Evolutionary conservation across 2,797 vertebrate genomes (phyloP).

Genomic region (Enteromius trimaculatus): DNA sequence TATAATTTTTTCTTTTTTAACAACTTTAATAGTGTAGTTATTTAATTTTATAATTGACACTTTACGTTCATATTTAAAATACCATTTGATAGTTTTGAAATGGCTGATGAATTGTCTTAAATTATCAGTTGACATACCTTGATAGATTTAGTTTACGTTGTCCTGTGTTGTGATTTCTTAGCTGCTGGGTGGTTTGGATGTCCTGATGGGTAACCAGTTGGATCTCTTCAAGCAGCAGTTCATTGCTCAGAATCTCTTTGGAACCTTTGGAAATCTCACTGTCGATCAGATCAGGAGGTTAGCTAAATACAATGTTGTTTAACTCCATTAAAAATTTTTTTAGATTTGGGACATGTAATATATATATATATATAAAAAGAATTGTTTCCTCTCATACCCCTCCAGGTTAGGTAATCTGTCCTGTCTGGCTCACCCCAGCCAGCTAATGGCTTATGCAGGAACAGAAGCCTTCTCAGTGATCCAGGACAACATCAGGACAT

Average conservation of each 20-base stretch:
- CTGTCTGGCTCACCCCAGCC: conserved; percentile 73
- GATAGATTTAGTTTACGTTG: neutral
- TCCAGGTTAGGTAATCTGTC: conserved; percentile 74
- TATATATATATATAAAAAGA: neutral
- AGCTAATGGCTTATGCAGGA: conserved; percentile 71
- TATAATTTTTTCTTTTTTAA: neutral
- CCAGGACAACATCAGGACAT: conserved; percentile 70
- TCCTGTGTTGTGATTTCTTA: conserved; percentile 57
- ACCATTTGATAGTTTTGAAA: neutral
- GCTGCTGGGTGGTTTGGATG: conserved; percentile 76
- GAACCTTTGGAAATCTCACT: conserved; percentile 74
- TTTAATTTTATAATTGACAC: neutral
- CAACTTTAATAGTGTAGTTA: neutral
- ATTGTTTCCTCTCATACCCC: conserved; percentile 39
- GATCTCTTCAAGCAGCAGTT: conserved; percentile 74
- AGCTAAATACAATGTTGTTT: neutral
- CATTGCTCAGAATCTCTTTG: conserved; percentile 70
- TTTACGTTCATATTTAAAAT: neutral
- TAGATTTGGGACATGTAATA: neutral
- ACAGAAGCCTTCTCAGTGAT: conserved; percentile 70
- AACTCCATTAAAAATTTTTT: neutral
- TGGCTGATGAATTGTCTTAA: neutral
- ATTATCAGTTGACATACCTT: neutral
- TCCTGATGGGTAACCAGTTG: conserved; percentile 72
- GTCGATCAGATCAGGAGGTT: conserved; percentile 75